A percentile compares a stretch with the other conserved stretches of the same genome.
Evolutionary conservation across 2,888 invertebrate genomes (phyloP).

Genomic region (Melanostoma mellinum): DNA sequence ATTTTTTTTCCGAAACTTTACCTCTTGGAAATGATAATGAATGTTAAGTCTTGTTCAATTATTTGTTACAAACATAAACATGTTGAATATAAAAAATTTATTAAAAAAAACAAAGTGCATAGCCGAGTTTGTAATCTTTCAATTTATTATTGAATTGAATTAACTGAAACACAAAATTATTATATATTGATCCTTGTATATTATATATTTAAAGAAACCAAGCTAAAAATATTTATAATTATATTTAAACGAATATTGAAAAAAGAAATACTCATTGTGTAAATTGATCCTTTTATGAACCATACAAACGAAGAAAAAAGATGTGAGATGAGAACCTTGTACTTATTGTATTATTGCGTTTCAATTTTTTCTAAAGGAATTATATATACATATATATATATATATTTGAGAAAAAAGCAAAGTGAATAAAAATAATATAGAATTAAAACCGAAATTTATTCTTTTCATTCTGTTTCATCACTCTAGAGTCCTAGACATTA

Average conservation of each 20-base stretch:
- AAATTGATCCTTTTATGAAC: conserved; percentile 65
- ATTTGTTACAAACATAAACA: conserved; percentile 35
- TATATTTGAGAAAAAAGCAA: conserved; percentile 45
- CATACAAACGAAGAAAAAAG: conserved; percentile 47
- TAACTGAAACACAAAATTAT: conserved; percentile 32
- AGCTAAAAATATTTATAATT: conserved; percentile 46
- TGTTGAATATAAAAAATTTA: conserved; percentile 10
- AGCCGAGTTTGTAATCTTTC: conserved; percentile 57
- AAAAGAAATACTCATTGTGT: conserved; percentile 51
- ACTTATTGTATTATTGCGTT: conserved; percentile 71
- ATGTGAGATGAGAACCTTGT: conserved; percentile 57
- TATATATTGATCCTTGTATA: conserved; percentile 62
- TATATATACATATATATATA: conserved; percentile 55
- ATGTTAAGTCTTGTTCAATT: conserved; percentile 41
- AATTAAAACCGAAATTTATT: conserved; percentile 16
- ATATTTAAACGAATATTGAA: conserved; percentile 10
- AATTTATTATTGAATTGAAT: conserved; percentile 51
- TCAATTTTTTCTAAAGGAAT: conserved; percentile 69
- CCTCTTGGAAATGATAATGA: conserved; percentile 41
- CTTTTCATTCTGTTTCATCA: background rate
- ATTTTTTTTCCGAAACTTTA: conserved; percentile 37
- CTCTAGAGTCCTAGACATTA: background rate
- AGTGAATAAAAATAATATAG: conserved; percentile 63
- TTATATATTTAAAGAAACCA: conserved; percentile 50
- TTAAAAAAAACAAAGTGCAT: conserved; percentile 47